These are phyloP conservation scores for Trachurus trachurus DNA, from an alignment of 2,797 vertebrate species.

Conservation along the genomic window DNA sequence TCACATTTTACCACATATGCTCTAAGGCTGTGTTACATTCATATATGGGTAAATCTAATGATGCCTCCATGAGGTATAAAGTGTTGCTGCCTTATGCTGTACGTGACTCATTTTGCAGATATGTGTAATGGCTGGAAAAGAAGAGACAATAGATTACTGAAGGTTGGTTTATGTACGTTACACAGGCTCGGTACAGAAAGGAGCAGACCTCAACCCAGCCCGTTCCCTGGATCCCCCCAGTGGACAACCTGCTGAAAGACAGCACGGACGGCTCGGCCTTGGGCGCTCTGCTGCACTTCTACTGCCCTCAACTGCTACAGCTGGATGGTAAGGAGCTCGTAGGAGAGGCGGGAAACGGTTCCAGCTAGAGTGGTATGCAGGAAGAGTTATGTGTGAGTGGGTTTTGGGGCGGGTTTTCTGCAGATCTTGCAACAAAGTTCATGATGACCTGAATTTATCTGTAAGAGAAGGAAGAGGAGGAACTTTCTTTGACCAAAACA, in stretches of 20 bases:
- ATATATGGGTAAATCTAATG: constrained; percentile 31
- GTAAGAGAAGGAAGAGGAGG: not conserved
- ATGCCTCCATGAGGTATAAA: not conserved
- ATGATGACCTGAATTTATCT: not conserved
- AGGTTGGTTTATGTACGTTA: constrained; percentile 17
- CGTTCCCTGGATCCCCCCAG: constrained; percentile 93
- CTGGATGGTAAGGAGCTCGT: constrained; percentile 86
- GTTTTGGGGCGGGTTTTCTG: not conserved
- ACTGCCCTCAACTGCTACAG: constrained; percentile 91
- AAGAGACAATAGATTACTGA: not conserved
- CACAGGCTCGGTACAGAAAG: constrained; percentile 96
- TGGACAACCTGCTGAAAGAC: constrained; percentile 97
- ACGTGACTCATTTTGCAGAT: not conserved
- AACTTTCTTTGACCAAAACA: not conserved
- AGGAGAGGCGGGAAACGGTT: not conserved
- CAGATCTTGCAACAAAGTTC: not conserved
- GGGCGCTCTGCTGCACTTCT: constrained; percentile 95
- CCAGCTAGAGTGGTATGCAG: not conserved
- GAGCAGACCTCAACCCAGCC: constrained; percentile 90
- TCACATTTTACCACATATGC: not conserved
- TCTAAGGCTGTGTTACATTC: constrained; percentile 18
- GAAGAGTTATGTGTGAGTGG: not conserved
- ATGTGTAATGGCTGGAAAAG: constrained; percentile 3
- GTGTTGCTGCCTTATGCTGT: constrained; percentile 3
- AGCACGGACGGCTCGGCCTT: constrained; percentile 94